A percentile compares a stretch with the other conserved stretches of the same genome.
These are phyloP conservation scores for Aelia acuminata DNA, from an alignment of 2,888 invertebrate species.

Conservation along the genomic window DNA sequence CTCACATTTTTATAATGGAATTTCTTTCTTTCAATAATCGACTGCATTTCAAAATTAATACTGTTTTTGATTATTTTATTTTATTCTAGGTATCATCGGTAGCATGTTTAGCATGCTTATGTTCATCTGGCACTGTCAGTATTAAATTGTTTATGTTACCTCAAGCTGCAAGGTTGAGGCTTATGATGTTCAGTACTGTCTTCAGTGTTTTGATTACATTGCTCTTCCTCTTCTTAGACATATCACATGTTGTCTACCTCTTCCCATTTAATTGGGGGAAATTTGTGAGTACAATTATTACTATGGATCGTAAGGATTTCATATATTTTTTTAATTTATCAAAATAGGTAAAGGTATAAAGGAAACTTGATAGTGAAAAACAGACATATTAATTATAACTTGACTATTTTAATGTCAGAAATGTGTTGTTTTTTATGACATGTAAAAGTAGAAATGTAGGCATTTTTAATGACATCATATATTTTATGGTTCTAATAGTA, in stretches of 20 bases:
- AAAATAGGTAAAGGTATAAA: too few species aligned
- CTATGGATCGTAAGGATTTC: not conserved
- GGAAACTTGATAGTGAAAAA: too few species aligned
- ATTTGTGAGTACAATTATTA: conserved; percentile 74
- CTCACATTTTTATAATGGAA: not conserved
- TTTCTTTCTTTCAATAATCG: too few species aligned
- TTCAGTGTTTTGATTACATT: conserved; percentile 82
- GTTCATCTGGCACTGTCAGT: conserved; percentile 83
- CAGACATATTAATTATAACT: too few species aligned
- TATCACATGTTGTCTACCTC: conserved; percentile 83
- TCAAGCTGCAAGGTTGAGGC: conserved; percentile 80
- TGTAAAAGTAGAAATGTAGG: too few species aligned
- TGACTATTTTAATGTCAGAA: too few species aligned
- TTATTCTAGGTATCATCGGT: conserved; percentile 66
- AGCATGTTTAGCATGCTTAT: conserved; percentile 76
- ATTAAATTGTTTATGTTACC: conserved; percentile 84
- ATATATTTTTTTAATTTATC: not conserved
- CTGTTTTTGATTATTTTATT: not conserved
- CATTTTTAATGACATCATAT: too few species aligned
- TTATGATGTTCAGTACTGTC: conserved; percentile 84
- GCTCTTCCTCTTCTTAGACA: conserved; percentile 83
- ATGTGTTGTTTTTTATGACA: too few species aligned
- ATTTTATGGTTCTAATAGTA: too few species aligned
- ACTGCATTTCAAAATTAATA: too few species aligned
- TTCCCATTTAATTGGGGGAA: conserved; percentile 86